Conservation (phyloP, 2,113 vertebrate genomes). For the Mus pahari region DNA sequence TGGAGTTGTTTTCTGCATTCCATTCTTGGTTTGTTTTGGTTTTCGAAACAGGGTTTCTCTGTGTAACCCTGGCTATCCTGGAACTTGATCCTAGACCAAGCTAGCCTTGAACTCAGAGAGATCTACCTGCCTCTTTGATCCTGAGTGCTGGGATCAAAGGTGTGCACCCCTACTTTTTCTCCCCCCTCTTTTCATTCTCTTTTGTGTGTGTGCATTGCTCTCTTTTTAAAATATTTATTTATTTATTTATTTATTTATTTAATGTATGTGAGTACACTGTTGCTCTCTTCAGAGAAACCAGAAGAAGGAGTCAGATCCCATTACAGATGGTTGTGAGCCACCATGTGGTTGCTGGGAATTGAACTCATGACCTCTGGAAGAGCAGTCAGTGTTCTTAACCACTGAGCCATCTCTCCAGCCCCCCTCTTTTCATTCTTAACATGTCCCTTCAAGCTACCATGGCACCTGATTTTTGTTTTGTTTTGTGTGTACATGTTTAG, state of each 20-base stretch:
- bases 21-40: background rate
- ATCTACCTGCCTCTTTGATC: background rate
- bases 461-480: background rate
- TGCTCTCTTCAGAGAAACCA: too few species aligned
- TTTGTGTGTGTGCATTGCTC: too few species aligned
- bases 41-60: background rate
- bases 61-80: background rate
- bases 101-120: background rate
- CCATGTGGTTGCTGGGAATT: too few species aligned
- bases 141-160: background rate
- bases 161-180: rapidly evolving
- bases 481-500: background rate
- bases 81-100: background rate
- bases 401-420: too few species aligned
- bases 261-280: too few species aligned
- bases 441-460: background rate
- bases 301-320: too few species aligned
- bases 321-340: too few species aligned
- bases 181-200: background rate
- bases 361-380: too few species aligned
- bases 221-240: too few species aligned
- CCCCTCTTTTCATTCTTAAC: background rate
- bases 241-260: too few species aligned
- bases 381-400: too few species aligned
- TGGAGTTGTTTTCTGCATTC: background rate